phyloP scores from a whole-genome alignment of 2,888 invertebrate genomes.

The Tanypteryx hageni region DNA sequence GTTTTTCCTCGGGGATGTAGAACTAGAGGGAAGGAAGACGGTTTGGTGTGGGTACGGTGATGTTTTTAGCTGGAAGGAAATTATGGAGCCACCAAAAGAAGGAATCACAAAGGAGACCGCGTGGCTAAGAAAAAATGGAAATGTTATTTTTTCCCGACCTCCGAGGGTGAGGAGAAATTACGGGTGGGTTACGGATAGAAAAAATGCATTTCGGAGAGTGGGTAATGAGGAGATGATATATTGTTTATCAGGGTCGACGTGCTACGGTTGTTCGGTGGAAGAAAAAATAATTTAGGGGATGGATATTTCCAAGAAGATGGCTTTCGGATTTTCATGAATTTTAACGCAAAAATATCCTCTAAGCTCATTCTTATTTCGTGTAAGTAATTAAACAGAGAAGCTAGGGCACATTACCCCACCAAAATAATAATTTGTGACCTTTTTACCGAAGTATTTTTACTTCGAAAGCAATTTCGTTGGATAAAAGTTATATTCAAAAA shows the following conservation, averaged over 20 bases:
- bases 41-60: background rate
- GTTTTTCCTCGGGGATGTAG: background rate
- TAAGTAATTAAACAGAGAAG: background rate
- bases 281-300: background rate
- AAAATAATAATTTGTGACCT: background rate
- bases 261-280: background rate
- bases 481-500: background rate
- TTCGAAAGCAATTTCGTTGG: background rate
- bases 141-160: background rate
- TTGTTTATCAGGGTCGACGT: constrained; percentile 24
- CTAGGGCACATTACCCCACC: background rate
- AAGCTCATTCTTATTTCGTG: background rate
- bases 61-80: background rate
- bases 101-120: constrained; percentile 2
- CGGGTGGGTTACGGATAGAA: background rate
- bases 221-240: constrained; percentile 35
- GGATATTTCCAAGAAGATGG: background rate
- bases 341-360: background rate
- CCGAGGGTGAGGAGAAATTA: constrained; percentile 23
- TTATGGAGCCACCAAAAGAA: background rate
- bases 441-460: background rate
- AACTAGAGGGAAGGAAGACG: background rate
- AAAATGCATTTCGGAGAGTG: background rate
- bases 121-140: constrained; percentile 24
- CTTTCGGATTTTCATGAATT: constrained; percentile 9